phyloP scores from a whole-genome alignment of 2,888 invertebrate genomes.

The Keiferia lycopersicella region DNA sequence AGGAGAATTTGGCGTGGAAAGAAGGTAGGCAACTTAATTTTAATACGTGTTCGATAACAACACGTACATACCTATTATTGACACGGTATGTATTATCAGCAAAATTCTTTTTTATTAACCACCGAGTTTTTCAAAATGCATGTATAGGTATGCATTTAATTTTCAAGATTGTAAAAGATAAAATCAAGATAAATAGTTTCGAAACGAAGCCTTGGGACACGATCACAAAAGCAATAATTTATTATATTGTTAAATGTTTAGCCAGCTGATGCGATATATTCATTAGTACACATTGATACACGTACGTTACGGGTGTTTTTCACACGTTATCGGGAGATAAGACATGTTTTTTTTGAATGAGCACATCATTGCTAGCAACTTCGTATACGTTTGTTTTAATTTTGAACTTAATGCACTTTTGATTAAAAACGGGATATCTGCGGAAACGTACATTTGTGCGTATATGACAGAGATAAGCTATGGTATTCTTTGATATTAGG shows the following conservation, averaged over 20 bases:
- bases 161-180: neutral
- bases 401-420: no score
- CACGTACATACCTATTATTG: no score
- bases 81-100: neutral
- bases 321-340: constrained; percentile 17
- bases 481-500: no score
- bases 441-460: no score
- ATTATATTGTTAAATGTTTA: constrained; percentile 64
- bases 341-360: constrained; percentile 13
- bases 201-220: constrained; percentile 17
- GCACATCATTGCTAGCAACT: neutral
- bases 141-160: neutral
- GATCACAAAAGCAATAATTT: constrained; percentile 46
- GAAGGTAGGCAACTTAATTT: no score
- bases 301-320: constrained; percentile 35
- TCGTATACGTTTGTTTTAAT: no score
- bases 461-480: no score
- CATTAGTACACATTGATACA: constrained; percentile 53
- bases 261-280: constrained; percentile 54
- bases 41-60: no score
- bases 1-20: no score
- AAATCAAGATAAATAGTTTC: neutral
- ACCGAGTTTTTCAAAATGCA: neutral
- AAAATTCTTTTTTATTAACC: no score
- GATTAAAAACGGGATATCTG: no score